Evolutionary conservation across 2,888 invertebrate genomes (phyloP).

Genomic region (Stramonita haemastoma): DNA sequence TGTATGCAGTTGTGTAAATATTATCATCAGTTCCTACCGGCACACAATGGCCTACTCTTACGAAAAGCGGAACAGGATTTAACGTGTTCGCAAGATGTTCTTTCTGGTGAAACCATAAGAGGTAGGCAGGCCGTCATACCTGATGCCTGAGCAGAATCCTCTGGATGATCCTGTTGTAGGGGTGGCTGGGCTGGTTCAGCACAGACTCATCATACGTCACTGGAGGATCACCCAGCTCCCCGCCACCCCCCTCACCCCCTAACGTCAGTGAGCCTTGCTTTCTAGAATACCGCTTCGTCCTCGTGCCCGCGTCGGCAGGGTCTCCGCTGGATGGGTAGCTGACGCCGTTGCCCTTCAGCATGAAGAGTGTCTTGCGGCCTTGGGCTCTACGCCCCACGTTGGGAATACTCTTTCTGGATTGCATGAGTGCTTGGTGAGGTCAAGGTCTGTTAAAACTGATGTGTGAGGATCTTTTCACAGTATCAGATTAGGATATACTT

Average conservation of each 20-base stretch:
- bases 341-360: conserved; percentile 29
- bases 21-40: too few relatives aligned
- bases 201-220: neutral
- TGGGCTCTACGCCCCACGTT: conserved; percentile 35
- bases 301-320: neutral
- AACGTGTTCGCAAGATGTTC: too few relatives aligned
- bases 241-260: neutral
- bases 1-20: too few relatives aligned
- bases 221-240: neutral
- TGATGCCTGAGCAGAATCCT: neutral
- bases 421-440: neutral
- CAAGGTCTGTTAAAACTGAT: too few relatives aligned
- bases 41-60: too few relatives aligned
- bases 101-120: neutral
- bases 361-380: conserved; percentile 9
- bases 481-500: too few relatives aligned
- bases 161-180: conserved; percentile 31
- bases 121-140: neutral
- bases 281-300: neutral
- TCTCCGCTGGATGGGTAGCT: neutral
- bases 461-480: too few relatives aligned
- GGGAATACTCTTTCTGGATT: conserved; percentile 37
- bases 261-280: neutral
- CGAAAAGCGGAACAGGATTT: too few relatives aligned
- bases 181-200: conserved; percentile 21